Base-by-base conservation (phyloP, 2,113 vertebrate genomes). In the Lepisosteus osseus region DNA sequence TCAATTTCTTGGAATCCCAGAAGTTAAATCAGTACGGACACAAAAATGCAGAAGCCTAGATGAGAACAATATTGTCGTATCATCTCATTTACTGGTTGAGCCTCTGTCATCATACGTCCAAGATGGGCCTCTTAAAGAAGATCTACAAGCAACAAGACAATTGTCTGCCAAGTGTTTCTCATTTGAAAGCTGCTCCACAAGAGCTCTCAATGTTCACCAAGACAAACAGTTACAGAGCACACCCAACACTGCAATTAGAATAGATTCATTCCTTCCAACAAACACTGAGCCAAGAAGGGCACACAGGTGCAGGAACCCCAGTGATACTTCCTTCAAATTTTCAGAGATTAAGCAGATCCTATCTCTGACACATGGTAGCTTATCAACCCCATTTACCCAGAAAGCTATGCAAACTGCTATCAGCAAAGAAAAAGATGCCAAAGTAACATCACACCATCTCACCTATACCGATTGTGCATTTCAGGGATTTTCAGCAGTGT, bases 21-120 rank as follows among this genome's bases (percentile, higher is more conserved):
- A 77, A 65, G 57, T 40, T 61, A 77, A 74, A 65, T 47, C 4
- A 61, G 76, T 74, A 57, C 62, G 70, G 65, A 17, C 74, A 70
- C 57, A 67, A 68, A 89, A 79, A 75, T 75, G 71, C 69, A 75
- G 72, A 78, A 74, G 76, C 57, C 72, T 79, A 63, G 74, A 85
- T 13, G 65, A 76, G 70, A 77, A 72, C 68, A 78, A 67, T 41
- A 74, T 82, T 57, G 66, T 85, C 63, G 55, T 79, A 12, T 73
- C 80, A 2, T 68, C 73, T 65, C 76, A 75, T 77, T 74, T 82
- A 76, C 40, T 70, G 1, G 4, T 43, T 40, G 15, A 56, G 14
- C 65, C 63, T 45, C 15, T 9, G 69, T 62, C 56, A 11, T 55
- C 42, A 44, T 29, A 41, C 17, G 59, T 63, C 42, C 55, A 59